phyloP scores from a whole-genome alignment of 2,113 vertebrate genomes.

The Microcebus jonahi region DNA sequence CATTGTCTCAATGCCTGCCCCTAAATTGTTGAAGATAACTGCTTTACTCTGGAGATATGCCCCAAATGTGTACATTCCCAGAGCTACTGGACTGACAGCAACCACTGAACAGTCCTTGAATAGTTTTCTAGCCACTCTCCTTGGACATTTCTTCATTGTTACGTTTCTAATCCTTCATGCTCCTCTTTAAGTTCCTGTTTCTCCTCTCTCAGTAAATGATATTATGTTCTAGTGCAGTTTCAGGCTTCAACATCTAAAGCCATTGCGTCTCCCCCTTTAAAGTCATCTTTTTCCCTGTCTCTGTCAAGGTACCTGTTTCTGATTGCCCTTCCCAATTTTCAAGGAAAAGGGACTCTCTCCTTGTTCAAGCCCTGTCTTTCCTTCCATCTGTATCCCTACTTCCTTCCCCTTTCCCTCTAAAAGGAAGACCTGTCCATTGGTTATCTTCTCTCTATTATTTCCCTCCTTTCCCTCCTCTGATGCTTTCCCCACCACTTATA shows the following conservation, averaged over 20 bases:
- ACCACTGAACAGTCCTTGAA: too few species aligned
- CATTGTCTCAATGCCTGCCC: neutral
- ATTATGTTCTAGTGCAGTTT: neutral
- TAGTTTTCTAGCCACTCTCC: neutral
- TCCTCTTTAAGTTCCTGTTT: neutral
- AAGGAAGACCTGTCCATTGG: too few species aligned
- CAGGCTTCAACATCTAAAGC: neutral
- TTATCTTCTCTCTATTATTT: neutral
- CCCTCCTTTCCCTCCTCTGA: neutral
- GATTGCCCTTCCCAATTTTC: neutral
- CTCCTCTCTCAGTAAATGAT: neutral
- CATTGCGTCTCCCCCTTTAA: neutral
- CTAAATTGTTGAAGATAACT: neutral
- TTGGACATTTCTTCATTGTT: neutral
- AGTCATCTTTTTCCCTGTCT: neutral
- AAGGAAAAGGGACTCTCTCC: neutral
- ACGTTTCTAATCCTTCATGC: accelerated
- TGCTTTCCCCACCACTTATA: neutral
- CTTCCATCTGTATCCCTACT: neutral
- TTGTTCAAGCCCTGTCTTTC: neutral
- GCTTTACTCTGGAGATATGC: neutral
- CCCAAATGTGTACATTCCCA: too few species aligned
- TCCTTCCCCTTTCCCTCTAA: neutral
- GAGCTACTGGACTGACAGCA: accelerated
- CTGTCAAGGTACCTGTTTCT: neutral